phyloP scores from a whole-genome alignment of 2,797 vertebrate species.

The Onychomys leucogaster region DNA sequence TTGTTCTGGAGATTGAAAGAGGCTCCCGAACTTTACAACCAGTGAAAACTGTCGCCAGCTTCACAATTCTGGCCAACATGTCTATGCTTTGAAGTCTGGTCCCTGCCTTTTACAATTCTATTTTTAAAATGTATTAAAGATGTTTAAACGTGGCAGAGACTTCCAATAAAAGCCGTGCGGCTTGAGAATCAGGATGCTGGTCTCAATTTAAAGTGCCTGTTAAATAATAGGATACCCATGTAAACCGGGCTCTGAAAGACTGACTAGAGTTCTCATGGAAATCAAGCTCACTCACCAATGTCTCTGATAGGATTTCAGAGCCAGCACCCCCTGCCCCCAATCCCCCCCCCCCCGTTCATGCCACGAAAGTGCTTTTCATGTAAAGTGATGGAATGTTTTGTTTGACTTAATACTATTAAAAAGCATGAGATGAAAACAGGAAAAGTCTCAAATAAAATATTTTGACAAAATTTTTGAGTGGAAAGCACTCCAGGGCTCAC shows the following conservation, averaged over 20 bases:
- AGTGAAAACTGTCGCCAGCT: slow-evolving; percentile 90
- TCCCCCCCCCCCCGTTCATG: slow-evolving; percentile 59
- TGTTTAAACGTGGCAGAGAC: slow-evolving; percentile 90
- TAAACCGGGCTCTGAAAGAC: slow-evolving; percentile 86
- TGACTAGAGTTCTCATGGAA: slow-evolving; percentile 82
- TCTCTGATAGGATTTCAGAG: slow-evolving; percentile 80
- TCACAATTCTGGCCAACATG: slow-evolving; percentile 87
- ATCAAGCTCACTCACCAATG: slow-evolving; percentile 79
- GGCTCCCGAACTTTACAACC: slow-evolving; percentile 87
- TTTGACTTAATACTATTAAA: slow-evolving; percentile 63
- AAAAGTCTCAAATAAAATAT: slow-evolving; percentile 74
- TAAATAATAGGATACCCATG: slow-evolving; percentile 90
- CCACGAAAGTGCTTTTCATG: slow-evolving; percentile 73
- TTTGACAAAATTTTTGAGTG: not conserved
- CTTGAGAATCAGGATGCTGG: slow-evolving; percentile 91
- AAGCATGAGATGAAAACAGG: slow-evolving; percentile 72
- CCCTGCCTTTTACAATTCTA: slow-evolving; percentile 91
- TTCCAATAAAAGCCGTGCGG: slow-evolving; percentile 89
- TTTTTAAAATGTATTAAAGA: slow-evolving; percentile 93
- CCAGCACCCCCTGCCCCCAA: not conserved
- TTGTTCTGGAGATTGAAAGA: slow-evolving; percentile 80
- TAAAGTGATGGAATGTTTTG: slow-evolving; percentile 83
- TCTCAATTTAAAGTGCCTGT: slow-evolving; percentile 90
- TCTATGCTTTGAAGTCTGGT: slow-evolving; percentile 90
- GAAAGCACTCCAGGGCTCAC: slow-evolving; percentile 66